Percentiles rank a stretch among this genome's conserved stretches.
Evolutionary conservation across 2,888 invertebrate species (phyloP).

Genomic region (Microdon myrmicae): DNA sequence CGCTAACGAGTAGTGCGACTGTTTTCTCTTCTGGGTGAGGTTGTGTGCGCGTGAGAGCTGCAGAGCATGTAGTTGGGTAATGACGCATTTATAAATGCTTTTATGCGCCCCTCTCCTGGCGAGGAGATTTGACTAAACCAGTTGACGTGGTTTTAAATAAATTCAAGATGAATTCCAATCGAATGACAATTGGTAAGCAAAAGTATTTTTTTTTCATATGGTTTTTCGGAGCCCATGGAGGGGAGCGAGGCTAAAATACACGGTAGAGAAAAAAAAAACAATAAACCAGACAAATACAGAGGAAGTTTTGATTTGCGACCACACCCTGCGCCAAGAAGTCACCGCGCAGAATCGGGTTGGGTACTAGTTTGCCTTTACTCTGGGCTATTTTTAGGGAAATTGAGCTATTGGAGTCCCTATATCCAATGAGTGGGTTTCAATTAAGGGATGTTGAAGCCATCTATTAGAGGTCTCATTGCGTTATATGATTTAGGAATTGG

Average conservation of each 20-base stretch:
- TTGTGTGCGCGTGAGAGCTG: slow-evolving; percentile 6
- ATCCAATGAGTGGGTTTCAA: no score
- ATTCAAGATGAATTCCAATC: slow-evolving; percentile 51
- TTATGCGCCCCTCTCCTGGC: slow-evolving; percentile 13
- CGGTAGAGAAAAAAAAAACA: slow-evolving; percentile 2
- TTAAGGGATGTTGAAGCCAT: no score
- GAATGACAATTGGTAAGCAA: slow-evolving; percentile 39
- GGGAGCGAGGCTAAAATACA: slow-evolving; percentile 32
- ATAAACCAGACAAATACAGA: background rate
- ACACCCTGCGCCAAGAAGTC: slow-evolving; percentile 26
- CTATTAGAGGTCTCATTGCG: no score
- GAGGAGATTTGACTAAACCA: slow-evolving; percentile 2
- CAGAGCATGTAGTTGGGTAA: slow-evolving; percentile 16
- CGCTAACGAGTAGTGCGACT: slow-evolving; percentile 11
- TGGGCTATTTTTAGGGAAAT: no score
- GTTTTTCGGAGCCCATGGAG: no score
- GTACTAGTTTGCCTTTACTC: no score
- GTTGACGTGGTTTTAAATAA: slow-evolving; percentile 23
- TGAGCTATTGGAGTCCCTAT: no score
- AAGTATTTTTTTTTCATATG: slow-evolving; percentile 9
- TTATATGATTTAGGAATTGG: no score
- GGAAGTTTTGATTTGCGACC: slow-evolving; percentile 28
- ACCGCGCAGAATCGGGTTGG: slow-evolving; percentile 38
- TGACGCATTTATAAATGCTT: slow-evolving; percentile 25
- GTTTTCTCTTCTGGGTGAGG: slow-evolving; percentile 4